phyloP scores from a whole-genome alignment of 1,140 invertebrate genomes.

The Trichomalopsis sarcophagae region DNA sequence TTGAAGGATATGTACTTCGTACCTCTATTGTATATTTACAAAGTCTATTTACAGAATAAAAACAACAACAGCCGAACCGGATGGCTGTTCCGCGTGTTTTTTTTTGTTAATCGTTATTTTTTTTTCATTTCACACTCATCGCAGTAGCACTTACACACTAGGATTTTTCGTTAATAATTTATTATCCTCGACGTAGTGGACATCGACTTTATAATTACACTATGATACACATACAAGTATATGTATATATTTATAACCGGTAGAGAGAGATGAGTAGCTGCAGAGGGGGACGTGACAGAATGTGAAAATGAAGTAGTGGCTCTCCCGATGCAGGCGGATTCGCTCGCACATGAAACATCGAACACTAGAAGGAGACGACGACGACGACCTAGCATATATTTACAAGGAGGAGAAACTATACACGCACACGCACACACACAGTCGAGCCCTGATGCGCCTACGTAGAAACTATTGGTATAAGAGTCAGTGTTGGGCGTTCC shows the following conservation, averaged over 20 bases:
- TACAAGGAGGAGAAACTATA: slow-evolving; percentile 26
- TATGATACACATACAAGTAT: slow-evolving; percentile 66
- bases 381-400: slow-evolving; percentile 6
- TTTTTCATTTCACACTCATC: not conserved
- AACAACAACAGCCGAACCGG: slow-evolving; percentile 26
- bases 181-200: slow-evolving; percentile 61
- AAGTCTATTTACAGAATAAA: slow-evolving; percentile 63
- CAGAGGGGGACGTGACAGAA: not conserved
- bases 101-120: slow-evolving; percentile 53
- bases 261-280: not conserved
- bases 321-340: not conserved
- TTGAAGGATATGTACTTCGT: slow-evolving; percentile 33
- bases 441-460: not conserved
- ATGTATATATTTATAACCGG: slow-evolving; percentile 26
- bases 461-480: not conserved
- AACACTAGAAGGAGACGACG: slow-evolving; percentile 26
- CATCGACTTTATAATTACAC: slow-evolving; percentile 69
- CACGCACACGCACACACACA: not conserved
- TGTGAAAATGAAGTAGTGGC: not conserved
- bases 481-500: not conserved
- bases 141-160: slow-evolving; percentile 60
- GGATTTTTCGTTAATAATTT: slow-evolving; percentile 69
- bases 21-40: slow-evolving; percentile 60
- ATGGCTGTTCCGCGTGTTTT: not conserved
- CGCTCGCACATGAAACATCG: slow-evolving; percentile 37